Evolutionary conservation across 1,140 invertebrate species (phyloP).

Genomic region (Drosophila equinoxialis): DNA sequence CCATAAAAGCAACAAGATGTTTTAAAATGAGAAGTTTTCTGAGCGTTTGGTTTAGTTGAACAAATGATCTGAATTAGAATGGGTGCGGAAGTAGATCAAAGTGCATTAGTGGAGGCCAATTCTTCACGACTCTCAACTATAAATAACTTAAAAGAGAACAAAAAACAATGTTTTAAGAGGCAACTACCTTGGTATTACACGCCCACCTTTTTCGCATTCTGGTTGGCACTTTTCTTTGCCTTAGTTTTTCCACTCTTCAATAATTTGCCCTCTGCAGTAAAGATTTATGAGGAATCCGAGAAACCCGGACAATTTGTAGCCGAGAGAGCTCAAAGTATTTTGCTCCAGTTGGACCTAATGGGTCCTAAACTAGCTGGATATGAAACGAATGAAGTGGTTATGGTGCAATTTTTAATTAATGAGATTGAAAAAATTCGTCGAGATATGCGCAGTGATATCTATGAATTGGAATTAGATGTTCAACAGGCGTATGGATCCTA

Average conservation of each 20-base stretch:
- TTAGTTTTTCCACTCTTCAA: conserved; percentile 66
- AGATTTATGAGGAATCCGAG: conserved; percentile 47
- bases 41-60: conserved; percentile 18
- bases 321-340: conserved; percentile 76
- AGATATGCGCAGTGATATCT: conserved; percentile 55
- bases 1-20: conserved; percentile 14
- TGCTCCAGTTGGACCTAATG: conserved; percentile 87
- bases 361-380: conserved; percentile 88
- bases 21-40: conserved; percentile 27
- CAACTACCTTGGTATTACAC: conserved; percentile 70
- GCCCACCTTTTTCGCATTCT: conserved; percentile 60
- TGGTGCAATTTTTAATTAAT: conserved; percentile 85
- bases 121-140: neutral
- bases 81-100: neutral
- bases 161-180: neutral
- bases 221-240: conserved; percentile 65
- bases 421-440: conserved; percentile 52
- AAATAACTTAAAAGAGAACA: conserved; percentile 21
- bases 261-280: conserved; percentile 56
- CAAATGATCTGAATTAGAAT: neutral
- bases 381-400: conserved; percentile 86
- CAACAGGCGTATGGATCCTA: conserved; percentile 88
- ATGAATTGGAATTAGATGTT: conserved; percentile 67
- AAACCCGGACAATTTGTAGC: conserved; percentile 62
- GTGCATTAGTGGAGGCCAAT: neutral